Evolutionary conservation across 1,140 invertebrate species (phyloP).

Genomic region (Drosophila bifasciata): DNA sequence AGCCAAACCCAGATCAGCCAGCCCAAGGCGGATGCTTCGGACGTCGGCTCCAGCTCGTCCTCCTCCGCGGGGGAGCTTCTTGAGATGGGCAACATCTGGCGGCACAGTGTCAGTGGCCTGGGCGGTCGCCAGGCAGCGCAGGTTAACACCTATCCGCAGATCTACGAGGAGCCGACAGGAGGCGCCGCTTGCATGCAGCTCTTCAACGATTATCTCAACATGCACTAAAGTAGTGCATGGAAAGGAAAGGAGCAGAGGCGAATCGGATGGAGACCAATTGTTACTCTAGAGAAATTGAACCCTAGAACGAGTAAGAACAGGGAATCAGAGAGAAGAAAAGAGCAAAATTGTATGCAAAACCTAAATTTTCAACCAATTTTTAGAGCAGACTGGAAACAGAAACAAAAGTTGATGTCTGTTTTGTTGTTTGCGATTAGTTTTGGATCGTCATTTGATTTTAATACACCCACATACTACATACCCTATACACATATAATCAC

Average conservation of each 20-base stretch:
- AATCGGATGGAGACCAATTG: conserved; percentile 30
- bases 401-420: no score
- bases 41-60: conserved; percentile 75
- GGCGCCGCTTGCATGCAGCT: conserved; percentile 85
- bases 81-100: conserved; percentile 65
- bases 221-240: conserved; percentile 85
- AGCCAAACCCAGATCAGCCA: conserved; percentile 15
- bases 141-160: conserved; percentile 32
- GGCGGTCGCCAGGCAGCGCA: conserved; percentile 28
- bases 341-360: neutral
- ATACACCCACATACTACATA: conserved; percentile 4
- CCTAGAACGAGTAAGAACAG: conserved; percentile 6
- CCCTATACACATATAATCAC: conserved; percentile 15
- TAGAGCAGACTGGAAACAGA: neutral
- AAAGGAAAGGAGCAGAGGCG: conserved; percentile 5
- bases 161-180: conserved; percentile 59
- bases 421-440: conserved; percentile 36
- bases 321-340: conserved; percentile 22
- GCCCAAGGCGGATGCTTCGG: conserved; percentile 49
- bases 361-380: conserved; percentile 5
- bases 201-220: conserved; percentile 87
- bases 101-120: conserved; percentile 19
- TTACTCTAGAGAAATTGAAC: conserved; percentile 64
- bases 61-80: conserved; percentile 61
- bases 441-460: conserved; percentile 38